phyloP scores from a whole-genome alignment of 2,113 vertebrate species.

The Muscicapa adusta region DNA sequence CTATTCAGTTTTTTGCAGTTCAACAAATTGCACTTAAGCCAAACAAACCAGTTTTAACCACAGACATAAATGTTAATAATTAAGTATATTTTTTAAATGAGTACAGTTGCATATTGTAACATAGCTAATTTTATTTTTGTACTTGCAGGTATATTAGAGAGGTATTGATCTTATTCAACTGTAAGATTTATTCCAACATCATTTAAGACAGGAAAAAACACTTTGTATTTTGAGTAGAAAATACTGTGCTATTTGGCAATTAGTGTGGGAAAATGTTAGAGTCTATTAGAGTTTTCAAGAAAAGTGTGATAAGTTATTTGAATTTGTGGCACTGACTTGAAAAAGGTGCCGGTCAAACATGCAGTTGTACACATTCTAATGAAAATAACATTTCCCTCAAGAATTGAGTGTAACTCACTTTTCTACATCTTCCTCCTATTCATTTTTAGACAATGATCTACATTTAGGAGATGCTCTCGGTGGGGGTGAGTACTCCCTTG shows the following conservation, averaged over 20 bases:
- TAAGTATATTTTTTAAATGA: background rate
- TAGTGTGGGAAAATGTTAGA: background rate
- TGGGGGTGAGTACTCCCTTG: slow-evolving; percentile 28
- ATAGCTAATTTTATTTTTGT: background rate
- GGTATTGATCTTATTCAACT: background rate
- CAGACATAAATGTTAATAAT: background rate
- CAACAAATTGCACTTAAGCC: background rate
- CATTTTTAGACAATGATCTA: slow-evolving; percentile 40
- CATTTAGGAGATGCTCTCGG: slow-evolving; percentile 50
- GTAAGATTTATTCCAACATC: background rate
- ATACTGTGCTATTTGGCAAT: background rate
- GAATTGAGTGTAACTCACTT: background rate
- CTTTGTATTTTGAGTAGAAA: background rate
- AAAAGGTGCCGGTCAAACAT: background rate
- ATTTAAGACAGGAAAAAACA: background rate
- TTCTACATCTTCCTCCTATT: background rate
- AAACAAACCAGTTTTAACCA: background rate
- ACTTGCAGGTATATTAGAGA: background rate
- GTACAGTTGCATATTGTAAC: background rate
- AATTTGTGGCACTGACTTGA: background rate
- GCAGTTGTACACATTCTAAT: background rate
- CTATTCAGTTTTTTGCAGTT: background rate
- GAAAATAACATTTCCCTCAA: background rate
- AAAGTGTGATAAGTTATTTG: background rate
- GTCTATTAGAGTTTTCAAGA: background rate